These are phyloP conservation scores for Bombus sylvicola DNA, from an alignment of 1,140 invertebrate genomes.

Conservation along the genomic window DNA sequence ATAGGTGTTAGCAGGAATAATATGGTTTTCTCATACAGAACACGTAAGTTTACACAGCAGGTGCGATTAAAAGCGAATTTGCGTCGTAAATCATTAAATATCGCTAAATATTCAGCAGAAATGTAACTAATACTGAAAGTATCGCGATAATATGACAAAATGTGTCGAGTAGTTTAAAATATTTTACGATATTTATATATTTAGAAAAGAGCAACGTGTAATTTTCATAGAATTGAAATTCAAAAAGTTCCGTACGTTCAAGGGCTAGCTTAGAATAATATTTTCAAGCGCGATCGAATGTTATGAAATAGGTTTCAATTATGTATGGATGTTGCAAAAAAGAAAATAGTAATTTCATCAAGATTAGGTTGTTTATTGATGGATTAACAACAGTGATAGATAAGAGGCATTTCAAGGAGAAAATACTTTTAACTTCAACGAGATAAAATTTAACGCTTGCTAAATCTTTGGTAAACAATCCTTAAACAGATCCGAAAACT, in stretches of 20 bases:
- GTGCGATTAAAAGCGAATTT: not conserved
- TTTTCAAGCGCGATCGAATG: not conserved
- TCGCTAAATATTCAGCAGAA: accelerated
- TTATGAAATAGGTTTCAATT: no score
- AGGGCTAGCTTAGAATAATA: not conserved
- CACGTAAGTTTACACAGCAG: not conserved
- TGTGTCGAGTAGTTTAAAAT: not conserved
- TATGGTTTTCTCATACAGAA: not conserved
- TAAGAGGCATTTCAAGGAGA: not conserved
- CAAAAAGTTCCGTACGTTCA: not conserved
- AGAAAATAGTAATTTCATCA: not conserved
- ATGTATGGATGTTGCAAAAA: no score
- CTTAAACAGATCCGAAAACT: no score
- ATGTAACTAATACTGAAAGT: no score
- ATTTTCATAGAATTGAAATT: no score
- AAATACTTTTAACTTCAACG: not conserved
- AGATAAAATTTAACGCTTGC: not conserved
- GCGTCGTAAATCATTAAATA: not conserved
- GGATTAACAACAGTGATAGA: no score
- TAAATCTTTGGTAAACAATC: not conserved
- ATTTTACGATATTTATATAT: not conserved
- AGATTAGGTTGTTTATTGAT: not conserved
- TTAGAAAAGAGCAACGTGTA: no score
- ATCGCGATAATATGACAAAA: not conserved
- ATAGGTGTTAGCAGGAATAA: not conserved